Evolutionary conservation across 2,888 invertebrate species (phyloP), one percentile per base, ranked within the genome.

Genomic region (Malacosoma neustria): DNA sequence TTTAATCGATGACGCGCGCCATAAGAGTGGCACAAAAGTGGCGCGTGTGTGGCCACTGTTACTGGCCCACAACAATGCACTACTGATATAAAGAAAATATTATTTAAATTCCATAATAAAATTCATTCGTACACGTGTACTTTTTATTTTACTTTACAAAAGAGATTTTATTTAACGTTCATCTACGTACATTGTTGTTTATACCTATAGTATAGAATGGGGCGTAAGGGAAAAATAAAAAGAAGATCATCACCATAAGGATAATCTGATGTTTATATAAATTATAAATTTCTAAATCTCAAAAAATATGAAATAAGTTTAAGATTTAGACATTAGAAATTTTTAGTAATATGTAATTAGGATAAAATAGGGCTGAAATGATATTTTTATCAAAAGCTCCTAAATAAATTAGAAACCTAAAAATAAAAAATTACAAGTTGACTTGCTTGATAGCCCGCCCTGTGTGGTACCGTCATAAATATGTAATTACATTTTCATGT

Each of bases 1-100:
- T 41, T 37, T 40, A 48, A 44, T 46, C 48, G 51, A 52, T 61
- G 65, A 61, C 61, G 57, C 58, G 54, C 48, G 64, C 57, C 62
- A 61, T 70, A 67, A 69, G 52, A 56, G 54, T 51, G 56, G 51
- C 42, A 41, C 48, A 45, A 49, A 57, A 54, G 57, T 44, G 62
- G 61, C 79, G 72, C 72, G 80, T 69, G 85, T 84, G 85, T 84
- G 85, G 85, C 65, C 85, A 69, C 72, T 70, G 72, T 73, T 61
- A 72, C 70, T 65, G 73, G 68, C 76, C 53, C 61, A 54, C 70
- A 77, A 84, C 85, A 85, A 85, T 84, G 70, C 72, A 60, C 63
- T 61, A 64, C 73, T 79, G 85, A 84, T 84, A 84, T 77, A 82
- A 84, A 82, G 81, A 80, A 84, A 84, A 84, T 81, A 84, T 82